Conservation (phyloP, 2,113 vertebrate species). For the Motacilla tschutschensis region DNA sequence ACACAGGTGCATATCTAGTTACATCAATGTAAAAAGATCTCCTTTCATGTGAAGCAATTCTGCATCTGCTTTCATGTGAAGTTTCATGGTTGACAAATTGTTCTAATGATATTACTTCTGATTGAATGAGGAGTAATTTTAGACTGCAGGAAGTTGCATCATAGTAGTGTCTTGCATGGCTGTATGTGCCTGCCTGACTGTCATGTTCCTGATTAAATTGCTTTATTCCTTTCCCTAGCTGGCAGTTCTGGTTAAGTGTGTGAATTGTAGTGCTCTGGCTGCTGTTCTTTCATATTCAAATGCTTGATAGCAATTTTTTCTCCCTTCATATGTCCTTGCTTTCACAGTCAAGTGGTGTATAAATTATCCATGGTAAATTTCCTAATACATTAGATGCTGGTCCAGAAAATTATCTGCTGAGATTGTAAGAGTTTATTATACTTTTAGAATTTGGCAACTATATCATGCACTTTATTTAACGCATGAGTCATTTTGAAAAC, state of each 20-base stretch:
- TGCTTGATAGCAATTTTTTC: not conserved
- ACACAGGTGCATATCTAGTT: conserved; percentile 61
- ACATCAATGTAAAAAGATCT: conserved; percentile 58
- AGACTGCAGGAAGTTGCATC: not conserved
- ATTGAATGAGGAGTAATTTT: conserved; percentile 15
- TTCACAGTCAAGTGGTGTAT: not conserved
- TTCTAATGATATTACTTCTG: conserved; percentile 4
- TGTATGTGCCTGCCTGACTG: not conserved
- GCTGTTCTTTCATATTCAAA: not conserved
- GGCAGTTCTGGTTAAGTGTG: not conserved
- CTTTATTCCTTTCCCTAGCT: not conserved
- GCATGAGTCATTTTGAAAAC: not conserved
- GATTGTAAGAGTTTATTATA: not conserved
- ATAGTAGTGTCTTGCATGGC: not conserved
- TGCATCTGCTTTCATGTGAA: conserved; percentile 41
- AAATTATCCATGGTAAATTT: not conserved
- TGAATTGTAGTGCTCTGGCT: not conserved
- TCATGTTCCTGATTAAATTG: not conserved
- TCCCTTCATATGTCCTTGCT: not conserved
- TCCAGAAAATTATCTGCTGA: not conserved
- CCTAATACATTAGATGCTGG: not conserved
- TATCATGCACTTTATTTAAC: not conserved
- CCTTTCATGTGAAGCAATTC: conserved; percentile 43
- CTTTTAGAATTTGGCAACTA: not conserved
- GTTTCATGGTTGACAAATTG: conserved; percentile 33